Evolutionary conservation across 2,797 vertebrate species (phyloP).

Genomic region (Hydrophis major): DNA sequence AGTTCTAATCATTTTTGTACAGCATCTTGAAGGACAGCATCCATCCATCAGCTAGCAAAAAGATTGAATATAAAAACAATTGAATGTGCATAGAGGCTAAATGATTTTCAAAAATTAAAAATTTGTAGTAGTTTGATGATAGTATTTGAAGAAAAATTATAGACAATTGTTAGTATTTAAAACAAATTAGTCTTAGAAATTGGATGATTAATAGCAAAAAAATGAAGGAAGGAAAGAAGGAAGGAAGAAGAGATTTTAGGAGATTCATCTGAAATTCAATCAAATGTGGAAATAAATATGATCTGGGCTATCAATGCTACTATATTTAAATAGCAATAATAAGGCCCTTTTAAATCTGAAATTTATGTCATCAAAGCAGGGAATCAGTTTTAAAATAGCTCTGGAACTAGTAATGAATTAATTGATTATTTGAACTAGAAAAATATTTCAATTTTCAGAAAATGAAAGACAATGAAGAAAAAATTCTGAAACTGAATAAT

Average conservation of each 20-base stretch:
- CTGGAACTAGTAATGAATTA: no score
- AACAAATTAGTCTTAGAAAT: not conserved
- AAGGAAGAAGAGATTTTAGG: not conserved
- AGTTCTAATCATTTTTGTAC: conserved; percentile 1
- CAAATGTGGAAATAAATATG: not conserved
- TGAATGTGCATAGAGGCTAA: not conserved
- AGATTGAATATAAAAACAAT: not conserved
- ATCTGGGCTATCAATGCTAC: not conserved
- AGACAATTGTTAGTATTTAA: not conserved
- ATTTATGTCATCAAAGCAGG: not conserved
- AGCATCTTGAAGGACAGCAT: conserved; percentile 3
- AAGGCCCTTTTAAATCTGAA: not conserved
- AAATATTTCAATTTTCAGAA: not conserved
- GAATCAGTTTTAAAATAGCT: not conserved
- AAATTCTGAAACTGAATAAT: not conserved
- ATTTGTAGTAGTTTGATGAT: not conserved
- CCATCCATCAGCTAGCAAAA: conserved; percentile 10
- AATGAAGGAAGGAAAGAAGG: not conserved
- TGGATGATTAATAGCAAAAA: not conserved
- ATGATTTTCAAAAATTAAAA: conserved; percentile 14
- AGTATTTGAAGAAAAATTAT: not conserved
- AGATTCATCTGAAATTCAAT: not conserved
- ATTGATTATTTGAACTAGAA: not conserved
- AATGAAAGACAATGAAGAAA: not conserved
- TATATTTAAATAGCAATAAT: not conserved